Conservation (phyloP, 2,888 invertebrate species). For the Rhaphigaster nebulosa region DNA sequence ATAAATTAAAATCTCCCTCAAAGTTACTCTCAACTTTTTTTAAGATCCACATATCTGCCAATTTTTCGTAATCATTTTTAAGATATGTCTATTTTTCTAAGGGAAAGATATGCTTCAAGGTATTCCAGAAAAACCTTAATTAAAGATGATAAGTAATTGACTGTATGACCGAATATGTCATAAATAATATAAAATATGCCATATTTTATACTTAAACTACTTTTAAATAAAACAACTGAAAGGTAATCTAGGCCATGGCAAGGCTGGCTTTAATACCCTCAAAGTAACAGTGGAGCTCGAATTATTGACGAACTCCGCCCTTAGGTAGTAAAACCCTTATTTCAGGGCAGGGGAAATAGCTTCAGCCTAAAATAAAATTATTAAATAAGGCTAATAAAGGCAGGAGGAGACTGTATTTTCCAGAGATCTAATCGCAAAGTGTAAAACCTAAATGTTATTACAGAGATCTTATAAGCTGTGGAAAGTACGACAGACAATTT, state of each 20-base stretch:
- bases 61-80: no score
- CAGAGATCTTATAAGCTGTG: neutral
- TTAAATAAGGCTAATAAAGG: constrained; percentile 26
- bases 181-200: no score
- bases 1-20: no score
- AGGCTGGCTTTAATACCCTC: neutral
- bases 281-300: neutral
- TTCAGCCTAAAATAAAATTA: constrained; percentile 25
- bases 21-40: no score
- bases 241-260: neutral
- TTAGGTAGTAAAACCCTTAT: constrained; percentile 26
- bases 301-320: neutral
- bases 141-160: no score
- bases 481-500: neutral
- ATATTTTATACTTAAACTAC: neutral
- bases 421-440: neutral
- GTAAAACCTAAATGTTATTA: neutral
- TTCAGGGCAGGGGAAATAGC: neutral
- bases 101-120: no score
- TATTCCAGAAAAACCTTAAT: no score
- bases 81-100: no score
- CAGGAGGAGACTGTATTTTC: neutral
- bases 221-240: neutral
- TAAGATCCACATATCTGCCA: no score
- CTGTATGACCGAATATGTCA: no score